Conservation (phyloP, 2,113 vertebrate species). For the Caranx ignobilis region DNA sequence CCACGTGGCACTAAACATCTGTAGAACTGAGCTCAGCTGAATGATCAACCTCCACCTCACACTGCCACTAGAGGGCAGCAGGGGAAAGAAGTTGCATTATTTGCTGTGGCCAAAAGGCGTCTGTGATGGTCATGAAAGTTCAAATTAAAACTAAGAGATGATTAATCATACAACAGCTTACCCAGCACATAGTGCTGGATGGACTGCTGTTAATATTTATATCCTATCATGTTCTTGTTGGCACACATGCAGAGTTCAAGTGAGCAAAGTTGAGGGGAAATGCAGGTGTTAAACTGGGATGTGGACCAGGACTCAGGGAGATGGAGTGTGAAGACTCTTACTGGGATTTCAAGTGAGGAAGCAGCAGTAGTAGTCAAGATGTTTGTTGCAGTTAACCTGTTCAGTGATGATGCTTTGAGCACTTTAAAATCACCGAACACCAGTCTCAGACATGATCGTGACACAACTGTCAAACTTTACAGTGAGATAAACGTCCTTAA, state of each 20-base stretch:
- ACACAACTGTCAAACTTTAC: conserved; percentile 54
- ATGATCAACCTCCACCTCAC: neutral
- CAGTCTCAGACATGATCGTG: conserved; percentile 35
- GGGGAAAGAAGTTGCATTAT: neutral
- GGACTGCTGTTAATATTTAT: neutral
- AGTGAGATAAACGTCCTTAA: conserved; percentile 61
- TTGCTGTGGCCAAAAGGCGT: neutral
- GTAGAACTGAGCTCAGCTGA: conserved; percentile 11
- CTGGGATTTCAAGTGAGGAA: conserved; percentile 66
- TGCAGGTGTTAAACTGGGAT: neutral
- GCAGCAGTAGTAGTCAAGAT: conserved; percentile 77
- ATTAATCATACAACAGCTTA: neutral
- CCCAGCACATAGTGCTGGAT: conserved; percentile 15
- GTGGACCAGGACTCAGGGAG: neutral
- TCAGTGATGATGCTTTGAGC: conserved; percentile 61
- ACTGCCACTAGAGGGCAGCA: conserved; percentile 50
- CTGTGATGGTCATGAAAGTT: neutral
- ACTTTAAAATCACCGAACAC: conserved; percentile 47
- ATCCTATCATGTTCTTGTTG: neutral
- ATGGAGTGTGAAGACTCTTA: conserved; percentile 36
- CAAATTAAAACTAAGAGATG: neutral
- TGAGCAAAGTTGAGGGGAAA: neutral
- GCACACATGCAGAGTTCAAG: neutral
- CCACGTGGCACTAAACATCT: neutral
- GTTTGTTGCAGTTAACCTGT: conserved; percentile 48